Base-by-base conservation (phyloP, 2,888 invertebrate species). In the Hecatera dysodea region DNA sequence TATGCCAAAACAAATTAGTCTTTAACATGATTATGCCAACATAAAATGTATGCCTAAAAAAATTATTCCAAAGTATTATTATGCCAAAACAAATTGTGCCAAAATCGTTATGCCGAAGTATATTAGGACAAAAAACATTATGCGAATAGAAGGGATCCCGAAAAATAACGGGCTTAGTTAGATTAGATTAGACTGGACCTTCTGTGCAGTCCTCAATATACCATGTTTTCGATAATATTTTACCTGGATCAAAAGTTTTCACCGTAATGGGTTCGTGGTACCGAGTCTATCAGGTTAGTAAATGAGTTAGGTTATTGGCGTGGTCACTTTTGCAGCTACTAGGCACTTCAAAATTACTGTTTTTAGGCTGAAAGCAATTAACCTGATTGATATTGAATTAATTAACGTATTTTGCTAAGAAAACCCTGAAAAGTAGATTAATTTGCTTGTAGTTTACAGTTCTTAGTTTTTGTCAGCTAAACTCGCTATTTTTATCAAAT, bases 201-300 rank as follows among this genome's bases (percentile, higher is more conserved):
- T 71, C 59, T 71, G 64, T 9, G 7, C 15, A 15, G 7, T 19
- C 17, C 3, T 29, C 7, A 2, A 2, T 12, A 19, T 33, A n/a
- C 2, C 5, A 11, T 29, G 42, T 36, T 72, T 27, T n/a, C n/a
- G n/a, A 60, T 27, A 39, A 56, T 50, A 55, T 61, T 39, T 15
- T 64, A 53, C 19, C 5, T 9, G 59, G 46, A 68, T 76, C 63
- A 70, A 68, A 79, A 62, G 57, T 72, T 73, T 52, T 17, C 53
- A 59, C 59, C 55, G 52, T 44, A 61, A 65, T 57, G 4, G 50
- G 15, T 60, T 60, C 53, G 29, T 39, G 50, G 50, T 57, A 50
- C 27, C n/a, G 46, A n/a, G 39, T 61, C 53, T 50, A 48, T 27
- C 42, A 42, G 39, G 39, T 71, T 53, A 29, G 17, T 63, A 59